These are phyloP conservation scores for Julus scanicus DNA, from an alignment of 2,888 invertebrate species.

Conservation along the genomic window DNA sequence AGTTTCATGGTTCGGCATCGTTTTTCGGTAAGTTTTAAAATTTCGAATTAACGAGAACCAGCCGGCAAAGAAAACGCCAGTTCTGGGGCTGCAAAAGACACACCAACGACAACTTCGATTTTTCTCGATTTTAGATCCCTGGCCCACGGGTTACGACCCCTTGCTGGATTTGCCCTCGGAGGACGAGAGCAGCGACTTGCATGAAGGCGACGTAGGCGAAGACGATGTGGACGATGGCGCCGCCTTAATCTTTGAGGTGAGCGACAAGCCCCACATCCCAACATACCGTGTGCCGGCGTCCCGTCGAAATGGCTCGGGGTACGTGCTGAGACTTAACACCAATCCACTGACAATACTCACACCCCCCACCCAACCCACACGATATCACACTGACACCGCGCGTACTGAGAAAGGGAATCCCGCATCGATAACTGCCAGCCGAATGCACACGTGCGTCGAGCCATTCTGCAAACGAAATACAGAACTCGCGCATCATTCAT, in stretches of 20 bases:
- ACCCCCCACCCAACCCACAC: conserved; percentile 48
- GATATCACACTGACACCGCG: background rate
- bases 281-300: conserved; percentile 71
- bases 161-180: conserved; percentile 62
- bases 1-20: conserved; percentile 72
- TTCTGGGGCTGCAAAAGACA: background rate
- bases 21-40: conserved; percentile 68
- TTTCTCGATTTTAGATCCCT: conserved; percentile 59
- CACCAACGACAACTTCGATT: background rate
- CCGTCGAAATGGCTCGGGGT: conserved; percentile 60
- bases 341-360: conserved; percentile 47
- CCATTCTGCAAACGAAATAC: conserved; percentile 1
- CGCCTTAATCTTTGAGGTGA: conserved; percentile 83
- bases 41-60: background rate
- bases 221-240: conserved; percentile 64
- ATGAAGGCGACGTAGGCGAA: conserved; percentile 60
- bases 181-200: conserved; percentile 60
- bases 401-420: background rate
- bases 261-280: conserved; percentile 81
- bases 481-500: background rate
- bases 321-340: conserved; percentile 58
- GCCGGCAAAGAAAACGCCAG: background rate
- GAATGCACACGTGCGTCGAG: conserved; percentile 38
- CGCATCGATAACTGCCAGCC: conserved; percentile 21
- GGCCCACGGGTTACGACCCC: conserved; percentile 63